Percentiles rank a stretch among this genome's conserved stretches.
phyloP scores from a whole-genome alignment of 2,888 invertebrate genomes.

The Anoplius nigerrimus region DNA sequence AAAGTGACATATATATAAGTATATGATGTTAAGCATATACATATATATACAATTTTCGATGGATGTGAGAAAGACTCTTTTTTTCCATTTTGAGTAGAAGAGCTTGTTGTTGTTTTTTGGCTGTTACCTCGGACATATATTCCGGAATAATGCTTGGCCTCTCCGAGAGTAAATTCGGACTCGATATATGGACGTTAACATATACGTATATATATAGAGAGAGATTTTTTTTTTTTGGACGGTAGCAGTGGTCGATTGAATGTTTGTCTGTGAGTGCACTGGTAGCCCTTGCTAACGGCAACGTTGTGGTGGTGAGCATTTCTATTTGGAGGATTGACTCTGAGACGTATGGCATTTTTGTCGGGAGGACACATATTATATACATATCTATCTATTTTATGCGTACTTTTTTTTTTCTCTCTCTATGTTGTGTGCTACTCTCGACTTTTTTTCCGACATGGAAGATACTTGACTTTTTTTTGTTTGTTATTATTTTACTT shows the following conservation, averaged over 20 bases:
- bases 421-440: constrained; percentile 44
- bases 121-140: background rate
- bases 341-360: constrained; percentile 32
- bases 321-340: constrained; percentile 43
- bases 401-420: constrained; percentile 23
- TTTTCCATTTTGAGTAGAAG: constrained; percentile 5
- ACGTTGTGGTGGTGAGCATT: constrained; percentile 67
- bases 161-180: no score
- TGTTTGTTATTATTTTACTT: constrained; percentile 25
- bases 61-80: constrained; percentile 15
- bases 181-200: constrained; percentile 24
- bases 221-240: constrained; percentile 29
- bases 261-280: constrained; percentile 75
- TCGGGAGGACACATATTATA: constrained; percentile 18
- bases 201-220: constrained; percentile 23
- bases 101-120: background rate
- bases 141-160: no score
- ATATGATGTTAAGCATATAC: constrained; percentile 24
- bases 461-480: constrained; percentile 18
- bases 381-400: constrained; percentile 29
- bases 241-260: constrained; percentile 71
- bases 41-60: no score
- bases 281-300: constrained; percentile 67
- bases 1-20: constrained; percentile 22
- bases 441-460: background rate